Conservation (phyloP, 2,888 invertebrate species). For the Tenthredo livida region DNA sequence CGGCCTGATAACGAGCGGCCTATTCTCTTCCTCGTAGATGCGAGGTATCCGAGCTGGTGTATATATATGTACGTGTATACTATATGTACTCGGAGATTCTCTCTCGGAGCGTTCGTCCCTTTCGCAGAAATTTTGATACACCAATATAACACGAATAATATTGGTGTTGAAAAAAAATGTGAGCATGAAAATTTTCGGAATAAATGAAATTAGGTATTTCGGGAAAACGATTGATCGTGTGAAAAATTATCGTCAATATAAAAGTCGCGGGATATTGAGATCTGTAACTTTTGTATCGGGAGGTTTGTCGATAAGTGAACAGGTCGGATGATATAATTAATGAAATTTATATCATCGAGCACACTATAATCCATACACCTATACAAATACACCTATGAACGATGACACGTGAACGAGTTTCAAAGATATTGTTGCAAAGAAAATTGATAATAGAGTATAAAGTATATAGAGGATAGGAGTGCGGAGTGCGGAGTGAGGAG, state of each 20-base stretch:
- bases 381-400: no score
- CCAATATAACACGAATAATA: no score
- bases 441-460: conserved; percentile 4
- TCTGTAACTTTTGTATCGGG: background rate
- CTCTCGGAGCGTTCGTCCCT: conserved; percentile 1
- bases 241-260: background rate
- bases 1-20: conserved; percentile 67
- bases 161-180: background rate
- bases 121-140: background rate
- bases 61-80: background rate
- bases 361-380: no score
- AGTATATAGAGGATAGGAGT: background rate
- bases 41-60: background rate
- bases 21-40: conserved; percentile 43
- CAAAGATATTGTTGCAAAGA: background rate
- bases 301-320: background rate
- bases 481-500: background rate
- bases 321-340: background rate
- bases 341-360: background rate
- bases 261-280: background rate
- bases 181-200: background rate
- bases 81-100: conserved; percentile 42
- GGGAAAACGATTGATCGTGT: background rate
- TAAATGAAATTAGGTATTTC: background rate
- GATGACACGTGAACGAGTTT: background rate